Base-by-base conservation (phyloP, 2,888 invertebrate species). In the Portevinia maculata region DNA sequence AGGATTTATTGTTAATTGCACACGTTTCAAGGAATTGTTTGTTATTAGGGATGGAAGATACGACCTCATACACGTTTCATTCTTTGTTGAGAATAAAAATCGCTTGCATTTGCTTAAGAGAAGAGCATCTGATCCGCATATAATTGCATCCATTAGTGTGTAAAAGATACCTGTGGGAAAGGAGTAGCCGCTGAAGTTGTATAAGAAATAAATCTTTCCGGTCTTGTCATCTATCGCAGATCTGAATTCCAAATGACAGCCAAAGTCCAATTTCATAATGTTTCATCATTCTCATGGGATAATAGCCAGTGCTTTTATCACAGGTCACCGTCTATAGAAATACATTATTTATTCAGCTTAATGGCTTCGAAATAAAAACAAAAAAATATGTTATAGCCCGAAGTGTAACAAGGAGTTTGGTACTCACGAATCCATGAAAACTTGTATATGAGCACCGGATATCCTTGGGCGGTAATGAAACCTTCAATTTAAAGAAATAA, bases 1-100 rank as follows among this genome's bases (percentile, higher is more conserved):
- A 34, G 60, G 48, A 62, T 34, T 62, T 62, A 62, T 62, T 48
- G 48, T 48, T 62, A 62, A 62, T 62, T 24, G 62, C 24, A 48
- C 62, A 62, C 62, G 62, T 62, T 46, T 30, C 46, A 32, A 13
- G 11, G 48, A 48, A 13, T 13, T n/a, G 19, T 11, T 21, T 13
- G 8, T 46, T 21, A 24, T 17, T 46, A 13, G 34, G 2, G 15
- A 24, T 24, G 24, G 15, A 48, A 34, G 19, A 17, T 21, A 24
- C 3, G 24, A 34, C 7, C 53, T 34, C 34, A 48, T 41, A 15
- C 30, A 17, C 17, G 28, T 24, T n/a, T 1, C 9, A 11, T 11
- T 11, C 30, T 21, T 19, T 11, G n/a, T 19, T 6, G 7, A 28
- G 4, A 39, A 13, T 37, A 7, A 15, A n/a, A 30, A 17, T 17